These are phyloP conservation scores for Alsophila aescularia DNA, from an alignment of 2,888 invertebrate species.

Conservation along the genomic window DNA sequence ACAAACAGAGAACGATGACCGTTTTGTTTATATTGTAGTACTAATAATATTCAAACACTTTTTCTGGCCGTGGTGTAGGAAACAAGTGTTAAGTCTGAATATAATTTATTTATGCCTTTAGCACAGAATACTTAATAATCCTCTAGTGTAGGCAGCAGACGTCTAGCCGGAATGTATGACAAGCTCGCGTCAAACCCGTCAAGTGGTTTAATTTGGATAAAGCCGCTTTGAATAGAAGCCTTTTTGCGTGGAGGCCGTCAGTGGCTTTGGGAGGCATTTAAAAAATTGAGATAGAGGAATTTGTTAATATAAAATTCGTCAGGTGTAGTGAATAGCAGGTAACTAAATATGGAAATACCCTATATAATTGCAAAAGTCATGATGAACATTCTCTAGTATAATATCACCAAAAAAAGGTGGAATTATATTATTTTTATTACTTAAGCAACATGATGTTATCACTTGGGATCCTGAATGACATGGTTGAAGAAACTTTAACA, in stretches of 20 bases:
- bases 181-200: slow-evolving; percentile 24
- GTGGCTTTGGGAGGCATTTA: slow-evolving; percentile 8
- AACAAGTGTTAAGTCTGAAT: no score
- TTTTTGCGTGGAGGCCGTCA: slow-evolving; percentile 18
- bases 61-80: no score
- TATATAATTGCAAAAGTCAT: not conserved
- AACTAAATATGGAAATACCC: no score
- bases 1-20: no score
- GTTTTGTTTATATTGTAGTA: no score
- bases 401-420: not conserved
- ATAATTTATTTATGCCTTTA: no score
- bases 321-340: not conserved
- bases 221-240: slow-evolving; percentile 17
- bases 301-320: not conserved
- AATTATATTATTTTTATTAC: no score
- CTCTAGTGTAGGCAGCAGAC: not conserved
- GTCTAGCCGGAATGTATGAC: slow-evolving; percentile 22
- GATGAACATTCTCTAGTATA: no score
- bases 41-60: no score
- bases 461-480: slow-evolving; percentile 19
- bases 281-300: not conserved
- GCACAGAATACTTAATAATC: no score
- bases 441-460: slow-evolving; percentile 10
- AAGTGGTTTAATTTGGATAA: slow-evolving; percentile 25
- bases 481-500: slow-evolving; percentile 22